Base-by-base conservation (phyloP, 2,888 invertebrate genomes). In the Eristalis arbustorum region DNA sequence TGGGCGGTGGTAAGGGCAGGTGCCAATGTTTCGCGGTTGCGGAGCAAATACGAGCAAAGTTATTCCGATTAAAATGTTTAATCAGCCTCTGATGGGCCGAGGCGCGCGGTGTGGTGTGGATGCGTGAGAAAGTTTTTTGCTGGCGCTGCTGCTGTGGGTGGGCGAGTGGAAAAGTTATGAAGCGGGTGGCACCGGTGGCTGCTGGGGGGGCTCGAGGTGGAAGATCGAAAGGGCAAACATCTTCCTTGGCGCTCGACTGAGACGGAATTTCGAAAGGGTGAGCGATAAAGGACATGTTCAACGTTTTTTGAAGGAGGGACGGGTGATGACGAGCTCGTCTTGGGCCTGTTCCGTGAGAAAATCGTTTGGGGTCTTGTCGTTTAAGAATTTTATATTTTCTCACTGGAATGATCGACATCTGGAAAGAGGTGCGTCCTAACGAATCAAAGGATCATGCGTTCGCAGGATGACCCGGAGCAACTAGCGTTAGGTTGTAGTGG, bases 1-100 rank as follows among this genome's bases (percentile, higher is more conserved):
- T 6, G 40, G 1, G 42, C 6, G 37, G 13, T n/a, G 3, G 57
- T 11, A 11, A 57, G 14, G 18, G 13, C 64, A 22, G 22, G 42
- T 66, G 40, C 66, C 25, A 31, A 49, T 62, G 61, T 71, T 22
- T 22, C 63, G 22, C 62, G 63, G 49, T 56, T 64, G n/a, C 49
- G 31, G 23, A 49, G 63, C 64, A 56, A 73, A 63, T 34, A 34
- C 42, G 34, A 63, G 23, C 8, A 56, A 49, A 56, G 22, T 73
- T 56, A 22, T 37, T 34, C 13, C 34, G 62, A 62, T 69, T 57
- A 23, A 69, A 69, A 69, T 62, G 40, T 62, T 72, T 62, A 31
- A 42, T 31, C 23, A 22, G 28, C 49, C 18, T 49, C 49, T 28
- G 42, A 28, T 10, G 31, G 1, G 22, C 14, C 22, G 14, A 13